These are phyloP conservation scores for Danaus melanippus DNA, from an alignment of 1,140 invertebrate genomes.

Conservation along the genomic window DNA sequence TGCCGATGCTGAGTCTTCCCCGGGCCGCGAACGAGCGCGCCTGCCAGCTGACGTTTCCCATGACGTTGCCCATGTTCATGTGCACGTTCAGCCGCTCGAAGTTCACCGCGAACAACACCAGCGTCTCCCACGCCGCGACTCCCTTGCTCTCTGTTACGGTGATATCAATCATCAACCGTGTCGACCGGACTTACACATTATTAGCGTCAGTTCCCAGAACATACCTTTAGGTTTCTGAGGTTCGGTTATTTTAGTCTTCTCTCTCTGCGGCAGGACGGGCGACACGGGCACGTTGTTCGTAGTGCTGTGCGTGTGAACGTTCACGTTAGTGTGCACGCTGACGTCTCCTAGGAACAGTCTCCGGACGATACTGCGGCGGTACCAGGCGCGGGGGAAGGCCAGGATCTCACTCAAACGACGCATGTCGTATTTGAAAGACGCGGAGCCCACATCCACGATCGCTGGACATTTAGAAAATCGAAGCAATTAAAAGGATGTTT, in stretches of 20 bases:
- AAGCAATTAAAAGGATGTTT: too few relatives aligned
- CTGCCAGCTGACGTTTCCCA: conserved; percentile 97
- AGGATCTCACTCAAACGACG: conserved; percentile 96
- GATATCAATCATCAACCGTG: neutral
- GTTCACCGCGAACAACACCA: conserved; percentile 96
- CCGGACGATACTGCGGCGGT: conserved; percentile 91
- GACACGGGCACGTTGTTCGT: conserved; percentile 52
- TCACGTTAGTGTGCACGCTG: conserved; percentile 24
- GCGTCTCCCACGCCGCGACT: conserved; percentile 90
- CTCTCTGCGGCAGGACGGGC: conserved; percentile 60
- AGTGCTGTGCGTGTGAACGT: conserved; percentile 7
- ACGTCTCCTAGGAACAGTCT: conserved; percentile 93
- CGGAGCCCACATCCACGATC: conserved; percentile 96
- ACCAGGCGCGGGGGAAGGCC: conserved; percentile 99
- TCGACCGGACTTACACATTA: neutral
- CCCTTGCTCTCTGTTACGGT: conserved; percentile 33
- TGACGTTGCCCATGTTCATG: conserved; percentile 99
- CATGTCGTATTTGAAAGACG: conserved; percentile 99
- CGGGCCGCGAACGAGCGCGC: conserved; percentile 88
- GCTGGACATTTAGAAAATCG: conserved; percentile 68
- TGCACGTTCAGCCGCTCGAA: conserved; percentile 95
- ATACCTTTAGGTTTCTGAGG: conserved; percentile 61
- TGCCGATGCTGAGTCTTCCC: conserved; percentile 93
- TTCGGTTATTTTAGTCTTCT: conserved; percentile 61
- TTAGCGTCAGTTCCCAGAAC: neutral